Evolutionary conservation across 2,888 invertebrate genomes (phyloP).

Genomic region (Netelia melanura): DNA sequence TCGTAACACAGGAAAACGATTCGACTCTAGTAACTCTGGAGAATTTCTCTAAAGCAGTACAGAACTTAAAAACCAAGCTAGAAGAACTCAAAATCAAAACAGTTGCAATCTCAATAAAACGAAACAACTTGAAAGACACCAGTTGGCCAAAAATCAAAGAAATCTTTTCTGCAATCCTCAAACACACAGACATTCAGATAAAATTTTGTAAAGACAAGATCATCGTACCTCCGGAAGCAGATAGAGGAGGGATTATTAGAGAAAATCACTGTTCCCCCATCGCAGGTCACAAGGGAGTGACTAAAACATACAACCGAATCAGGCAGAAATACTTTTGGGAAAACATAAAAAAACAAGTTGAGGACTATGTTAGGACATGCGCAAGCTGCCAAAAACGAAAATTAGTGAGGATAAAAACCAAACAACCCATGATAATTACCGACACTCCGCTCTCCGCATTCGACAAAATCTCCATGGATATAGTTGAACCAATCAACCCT

Average conservation of each 20-base stretch:
- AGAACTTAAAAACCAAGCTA: too few relatives aligned
- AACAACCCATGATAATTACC: conserved; percentile 64
- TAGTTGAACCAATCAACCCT: conserved; percentile 34
- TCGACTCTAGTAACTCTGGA: too few relatives aligned
- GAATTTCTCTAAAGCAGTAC: too few relatives aligned
- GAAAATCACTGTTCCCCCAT: conserved; percentile 46
- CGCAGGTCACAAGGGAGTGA: conserved; percentile 58
- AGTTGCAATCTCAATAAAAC: too few relatives aligned
- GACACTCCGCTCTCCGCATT: conserved; percentile 53
- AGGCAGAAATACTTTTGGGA: conserved; percentile 70
- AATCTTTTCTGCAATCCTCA: too few relatives aligned
- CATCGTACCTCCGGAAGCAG: neutral
- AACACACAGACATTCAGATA: too few relatives aligned
- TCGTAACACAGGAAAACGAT: too few relatives aligned
- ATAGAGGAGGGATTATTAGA: conserved; percentile 5
- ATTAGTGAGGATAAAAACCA: conserved; percentile 9
- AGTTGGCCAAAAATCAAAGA: too few relatives aligned
- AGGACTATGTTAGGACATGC: conserved; percentile 36
- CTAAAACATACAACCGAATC: conserved; percentile 62
- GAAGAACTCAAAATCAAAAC: too few relatives aligned
- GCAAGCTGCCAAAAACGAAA: conserved; percentile 56
- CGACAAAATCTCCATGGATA: conserved; percentile 56
- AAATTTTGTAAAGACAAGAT: neutral
- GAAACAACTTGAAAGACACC: too few relatives aligned
- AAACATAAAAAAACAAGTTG: conserved; percentile 35